Percentiles rank a stretch among this genome's conserved stretches.
Evolutionary conservation across 2,797 vertebrate genomes (phyloP).

Genomic region (Gambusia yucatana): DNA sequence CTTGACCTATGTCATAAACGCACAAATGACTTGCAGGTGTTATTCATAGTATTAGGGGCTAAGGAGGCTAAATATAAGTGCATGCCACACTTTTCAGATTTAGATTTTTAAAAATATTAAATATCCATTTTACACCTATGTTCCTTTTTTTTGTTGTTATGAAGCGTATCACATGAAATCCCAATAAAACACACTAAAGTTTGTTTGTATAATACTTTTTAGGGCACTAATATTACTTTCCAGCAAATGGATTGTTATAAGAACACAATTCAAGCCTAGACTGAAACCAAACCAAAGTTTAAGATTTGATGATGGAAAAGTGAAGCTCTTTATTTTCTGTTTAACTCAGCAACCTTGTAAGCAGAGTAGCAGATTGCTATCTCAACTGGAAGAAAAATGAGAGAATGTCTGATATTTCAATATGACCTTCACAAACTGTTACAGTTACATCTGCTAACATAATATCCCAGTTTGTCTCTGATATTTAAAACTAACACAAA

Average conservation of each 20-base stretch:
- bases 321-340: constrained; percentile 50
- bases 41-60: not conserved
- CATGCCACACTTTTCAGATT: not conserved
- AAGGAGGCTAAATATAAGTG: not conserved
- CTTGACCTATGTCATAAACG: not conserved
- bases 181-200: not conserved
- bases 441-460: constrained; percentile 62
- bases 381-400: constrained; percentile 53
- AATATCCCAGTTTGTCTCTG: constrained; percentile 47
- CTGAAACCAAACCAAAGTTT: constrained; percentile 60
- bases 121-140: not conserved
- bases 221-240: not conserved
- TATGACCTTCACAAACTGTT: constrained; percentile 37
- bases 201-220: not conserved
- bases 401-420: constrained; percentile 66
- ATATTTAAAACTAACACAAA: constrained; percentile 42
- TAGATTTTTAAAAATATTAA: not conserved
- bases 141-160: not conserved
- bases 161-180: not conserved
- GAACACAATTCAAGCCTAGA: constrained; percentile 66
- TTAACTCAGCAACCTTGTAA: constrained; percentile 54
- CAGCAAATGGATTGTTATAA: constrained; percentile 59
- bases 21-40: not conserved
- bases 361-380: constrained; percentile 63
- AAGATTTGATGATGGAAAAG: constrained; percentile 53